A percentile compares a stretch with the other conserved stretches of the same genome.
Conservation (phyloP, 2,797 vertebrate species). For the Okamejei kenojei region DNA sequence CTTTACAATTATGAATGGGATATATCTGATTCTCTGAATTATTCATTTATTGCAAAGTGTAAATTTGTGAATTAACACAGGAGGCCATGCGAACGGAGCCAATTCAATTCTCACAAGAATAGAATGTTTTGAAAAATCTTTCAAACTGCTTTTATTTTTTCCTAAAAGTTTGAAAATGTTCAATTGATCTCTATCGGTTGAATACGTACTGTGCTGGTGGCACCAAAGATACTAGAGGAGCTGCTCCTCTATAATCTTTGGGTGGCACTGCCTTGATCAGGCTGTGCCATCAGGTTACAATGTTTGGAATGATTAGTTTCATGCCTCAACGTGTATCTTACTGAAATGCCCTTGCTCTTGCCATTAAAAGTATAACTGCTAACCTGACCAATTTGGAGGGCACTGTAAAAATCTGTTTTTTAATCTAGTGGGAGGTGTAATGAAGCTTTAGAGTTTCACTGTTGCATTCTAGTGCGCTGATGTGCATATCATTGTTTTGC, state of each 20-base stretch:
- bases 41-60: not conserved
- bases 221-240: too few species aligned
- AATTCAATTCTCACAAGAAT: too few species aligned
- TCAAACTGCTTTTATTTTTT: not conserved
- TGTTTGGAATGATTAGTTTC: not conserved
- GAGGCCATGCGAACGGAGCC: not conserved
- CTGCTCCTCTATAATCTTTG: too few species aligned
- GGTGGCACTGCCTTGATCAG: not conserved
- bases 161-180: not conserved
- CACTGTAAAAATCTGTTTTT: not conserved
- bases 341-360: not conserved
- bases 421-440: not conserved
- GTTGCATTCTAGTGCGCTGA: not conserved
- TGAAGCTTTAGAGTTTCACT: not conserved
- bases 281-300: not conserved
- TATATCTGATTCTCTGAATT: not conserved
- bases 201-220: not conserved
- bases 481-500: not conserved
- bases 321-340: not conserved
- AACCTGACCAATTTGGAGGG: not conserved
- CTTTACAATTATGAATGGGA: not conserved
- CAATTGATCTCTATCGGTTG: not conserved
- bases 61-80: not conserved
- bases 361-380: not conserved
- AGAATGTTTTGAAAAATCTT: not conserved